Percentiles rank a stretch among this genome's conserved stretches.
Evolutionary conservation across 1,140 invertebrate species (phyloP).

Genomic region (Dufourea novaeangliae): DNA sequence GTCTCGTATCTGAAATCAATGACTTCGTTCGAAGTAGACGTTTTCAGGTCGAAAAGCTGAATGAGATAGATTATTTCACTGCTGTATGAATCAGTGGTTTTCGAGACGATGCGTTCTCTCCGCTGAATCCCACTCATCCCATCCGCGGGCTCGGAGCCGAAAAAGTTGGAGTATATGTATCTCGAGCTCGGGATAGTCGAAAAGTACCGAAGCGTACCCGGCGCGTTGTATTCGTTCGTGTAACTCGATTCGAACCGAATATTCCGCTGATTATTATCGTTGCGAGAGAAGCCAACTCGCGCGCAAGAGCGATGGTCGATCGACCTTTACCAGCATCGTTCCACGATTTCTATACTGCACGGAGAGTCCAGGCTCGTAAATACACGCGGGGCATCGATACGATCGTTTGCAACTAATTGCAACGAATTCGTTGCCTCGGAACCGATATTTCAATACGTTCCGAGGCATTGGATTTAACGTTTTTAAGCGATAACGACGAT

Average conservation of each 20-base stretch:
- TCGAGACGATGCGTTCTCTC: neutral
- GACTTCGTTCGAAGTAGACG: conserved; percentile 8
- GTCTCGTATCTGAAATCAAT: conserved; percentile 39
- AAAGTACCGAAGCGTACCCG: no score
- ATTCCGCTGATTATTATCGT: neutral
- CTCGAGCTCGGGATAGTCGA: neutral
- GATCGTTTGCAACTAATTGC: neutral
- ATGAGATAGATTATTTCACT: conserved; percentile 22
- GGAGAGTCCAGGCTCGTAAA: neutral
- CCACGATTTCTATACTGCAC: no score
- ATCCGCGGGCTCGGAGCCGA: no score
- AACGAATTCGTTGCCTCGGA: neutral
- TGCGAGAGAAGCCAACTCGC: neutral
- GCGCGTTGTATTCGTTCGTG: neutral
- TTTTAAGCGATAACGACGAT: conserved; percentile 1
- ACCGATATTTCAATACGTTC: neutral
- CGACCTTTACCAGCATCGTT: neutral
- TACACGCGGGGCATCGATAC: neutral
- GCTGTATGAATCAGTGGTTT: conserved; percentile 4
- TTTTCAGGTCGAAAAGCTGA: conserved; percentile 6
- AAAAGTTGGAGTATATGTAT: no score
- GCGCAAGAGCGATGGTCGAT: neutral
- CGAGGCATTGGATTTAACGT: conserved; percentile 2
- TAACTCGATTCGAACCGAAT: neutral
- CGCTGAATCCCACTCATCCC: neutral